Evolutionary conservation across 2,113 vertebrate genomes (phyloP).

Genomic region (Numenius arquata): DNA sequence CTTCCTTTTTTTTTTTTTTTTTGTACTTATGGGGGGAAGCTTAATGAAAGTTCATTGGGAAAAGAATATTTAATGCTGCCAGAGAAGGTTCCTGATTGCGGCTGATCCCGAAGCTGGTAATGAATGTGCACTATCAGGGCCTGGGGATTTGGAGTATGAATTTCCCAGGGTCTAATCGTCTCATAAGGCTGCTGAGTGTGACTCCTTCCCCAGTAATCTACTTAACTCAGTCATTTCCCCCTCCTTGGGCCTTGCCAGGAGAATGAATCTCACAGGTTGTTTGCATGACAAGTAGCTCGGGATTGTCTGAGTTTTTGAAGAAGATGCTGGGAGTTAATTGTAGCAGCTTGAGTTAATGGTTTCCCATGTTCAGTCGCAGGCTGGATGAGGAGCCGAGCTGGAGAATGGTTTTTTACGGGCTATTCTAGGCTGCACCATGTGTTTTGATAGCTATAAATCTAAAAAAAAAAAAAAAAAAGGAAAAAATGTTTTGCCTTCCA

Average conservation of each 20-base stretch:
- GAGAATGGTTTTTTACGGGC: constrained; percentile 46
- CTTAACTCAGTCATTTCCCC: constrained; percentile 76
- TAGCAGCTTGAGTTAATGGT: constrained; percentile 61
- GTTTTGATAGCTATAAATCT: constrained; percentile 58
- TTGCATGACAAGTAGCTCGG: constrained; percentile 80
- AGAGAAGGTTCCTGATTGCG: constrained; percentile 50
- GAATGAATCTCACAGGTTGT: constrained; percentile 77
- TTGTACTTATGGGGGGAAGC: not conserved
- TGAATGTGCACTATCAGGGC: constrained; percentile 58
- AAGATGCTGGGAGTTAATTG: constrained; percentile 71
- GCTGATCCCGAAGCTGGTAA: constrained; percentile 53
- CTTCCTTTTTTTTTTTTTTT: not conserved
- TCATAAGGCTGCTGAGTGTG: constrained; percentile 75
- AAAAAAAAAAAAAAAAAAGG: not conserved
- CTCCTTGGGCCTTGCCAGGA: constrained; percentile 63
- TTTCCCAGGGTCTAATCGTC: constrained; percentile 83
- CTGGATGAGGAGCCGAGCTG: constrained; percentile 54
- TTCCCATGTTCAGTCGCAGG: constrained; percentile 70
- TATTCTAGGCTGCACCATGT: not conserved
- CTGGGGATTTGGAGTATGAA: constrained; percentile 69
- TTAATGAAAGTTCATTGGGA: constrained; percentile 1
- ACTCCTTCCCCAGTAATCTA: constrained; percentile 81
- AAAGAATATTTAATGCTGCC: not conserved
- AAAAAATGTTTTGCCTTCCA: constrained; percentile 3
- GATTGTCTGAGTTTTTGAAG: constrained; percentile 65